Percentiles rank a stretch among this genome's conserved stretches.
phyloP scores from a whole-genome alignment of 30 jellyfish, hydroid and myxozoan species.

The Hydractinia echinata region DNA sequence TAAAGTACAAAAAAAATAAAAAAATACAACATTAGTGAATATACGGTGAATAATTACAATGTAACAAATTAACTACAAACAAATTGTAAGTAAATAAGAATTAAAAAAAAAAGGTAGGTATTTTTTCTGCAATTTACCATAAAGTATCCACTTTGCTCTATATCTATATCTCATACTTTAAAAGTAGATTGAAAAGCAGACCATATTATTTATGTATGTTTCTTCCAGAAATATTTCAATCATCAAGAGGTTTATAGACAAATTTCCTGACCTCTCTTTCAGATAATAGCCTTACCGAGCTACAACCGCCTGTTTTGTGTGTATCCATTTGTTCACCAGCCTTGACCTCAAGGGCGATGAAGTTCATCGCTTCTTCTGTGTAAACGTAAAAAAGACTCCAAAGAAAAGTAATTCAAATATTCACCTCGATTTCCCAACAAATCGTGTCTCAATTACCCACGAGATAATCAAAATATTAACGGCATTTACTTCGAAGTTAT shows the following conservation, averaged over 20 bases:
- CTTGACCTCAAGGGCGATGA: slow-evolving; percentile 22
- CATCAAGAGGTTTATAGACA: neutral
- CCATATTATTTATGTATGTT: too few relatives aligned
- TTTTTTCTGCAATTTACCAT: too few relatives aligned
- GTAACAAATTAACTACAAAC: too few relatives aligned
- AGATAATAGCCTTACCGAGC: slow-evolving; percentile 3
- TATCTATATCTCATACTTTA: too few relatives aligned
- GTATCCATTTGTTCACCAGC: slow-evolving; percentile 15
- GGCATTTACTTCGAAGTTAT: slow-evolving; percentile 3
- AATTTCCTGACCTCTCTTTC: slow-evolving; percentile 5
- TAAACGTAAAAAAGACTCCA: neutral
- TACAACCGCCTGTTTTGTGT: neutral
- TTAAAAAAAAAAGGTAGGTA: too few relatives aligned
- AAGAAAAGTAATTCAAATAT: neutral
- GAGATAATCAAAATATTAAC: neutral
- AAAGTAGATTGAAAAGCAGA: too few relatives aligned
- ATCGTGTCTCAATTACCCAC: slow-evolving; percentile 5
- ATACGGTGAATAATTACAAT: too few relatives aligned
- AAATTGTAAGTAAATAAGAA: too few relatives aligned
- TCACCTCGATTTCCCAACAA: slow-evolving; percentile 1
- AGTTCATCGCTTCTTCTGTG: slow-evolving; percentile 6
- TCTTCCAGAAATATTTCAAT: too few relatives aligned
- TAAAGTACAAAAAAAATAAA: too few relatives aligned
- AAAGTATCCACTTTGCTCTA: too few relatives aligned
- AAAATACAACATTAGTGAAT: too few relatives aligned